phyloP scores from a whole-genome alignment of 2,797 vertebrate species.

The Ciconia nigra region DNA sequence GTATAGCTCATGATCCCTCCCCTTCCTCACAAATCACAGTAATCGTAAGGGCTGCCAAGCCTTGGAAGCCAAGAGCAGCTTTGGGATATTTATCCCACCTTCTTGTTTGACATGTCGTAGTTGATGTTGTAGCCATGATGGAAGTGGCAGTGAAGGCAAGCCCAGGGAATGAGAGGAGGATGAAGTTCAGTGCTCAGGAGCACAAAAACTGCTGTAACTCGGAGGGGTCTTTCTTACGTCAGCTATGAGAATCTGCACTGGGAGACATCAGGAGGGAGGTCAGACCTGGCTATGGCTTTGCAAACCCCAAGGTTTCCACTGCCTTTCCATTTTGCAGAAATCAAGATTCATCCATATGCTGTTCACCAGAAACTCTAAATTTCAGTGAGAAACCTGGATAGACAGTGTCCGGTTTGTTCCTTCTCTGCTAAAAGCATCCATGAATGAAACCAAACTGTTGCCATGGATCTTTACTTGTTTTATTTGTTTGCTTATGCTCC shows the following conservation, averaged over 20 bases:
- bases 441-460: neutral
- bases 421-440: neutral
- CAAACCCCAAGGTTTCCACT: neutral
- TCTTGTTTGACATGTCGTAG: neutral
- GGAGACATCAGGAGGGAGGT: neutral
- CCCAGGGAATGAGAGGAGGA: neutral
- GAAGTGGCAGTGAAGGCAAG: neutral
- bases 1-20: neutral
- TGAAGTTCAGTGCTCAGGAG: neutral
- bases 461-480: neutral
- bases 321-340: neutral
- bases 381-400: neutral
- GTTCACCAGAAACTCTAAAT: neutral
- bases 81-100: neutral
- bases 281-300: neutral
- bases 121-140: neutral
- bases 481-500: neutral
- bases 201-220: neutral
- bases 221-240: neutral
- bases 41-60: neutral
- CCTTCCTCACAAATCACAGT: neutral
- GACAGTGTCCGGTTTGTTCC: neutral
- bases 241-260: neutral
- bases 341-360: neutral
- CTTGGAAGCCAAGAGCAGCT: neutral